These are phyloP conservation scores for Leptopterna dolabrata DNA, from an alignment of 2,888 invertebrate genomes.

Conservation along the genomic window DNA sequence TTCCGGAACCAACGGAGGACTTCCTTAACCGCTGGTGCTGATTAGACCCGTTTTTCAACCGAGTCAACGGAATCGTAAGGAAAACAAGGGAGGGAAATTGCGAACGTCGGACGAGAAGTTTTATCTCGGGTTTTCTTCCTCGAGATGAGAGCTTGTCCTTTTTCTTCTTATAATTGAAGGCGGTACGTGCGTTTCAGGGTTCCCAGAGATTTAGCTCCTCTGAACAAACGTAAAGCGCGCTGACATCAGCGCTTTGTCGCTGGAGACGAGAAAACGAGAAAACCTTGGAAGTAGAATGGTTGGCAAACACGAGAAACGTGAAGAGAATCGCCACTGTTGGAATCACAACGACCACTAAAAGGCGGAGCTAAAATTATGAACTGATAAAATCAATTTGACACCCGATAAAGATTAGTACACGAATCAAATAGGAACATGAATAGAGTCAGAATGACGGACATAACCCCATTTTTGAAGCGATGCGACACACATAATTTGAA, in stretches of 20 bases:
- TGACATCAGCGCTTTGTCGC: not conserved
- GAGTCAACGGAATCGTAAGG: not conserved
- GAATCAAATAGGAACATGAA: too few species aligned
- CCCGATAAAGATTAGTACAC: too few species aligned
- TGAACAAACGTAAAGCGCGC: not conserved
- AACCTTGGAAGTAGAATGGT: not conserved
- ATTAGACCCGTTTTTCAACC: conserved; percentile 10
- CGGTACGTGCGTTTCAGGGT: not conserved
- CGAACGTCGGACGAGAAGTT: not conserved
- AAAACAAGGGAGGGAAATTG: not conserved
- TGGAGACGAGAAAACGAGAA: not conserved
- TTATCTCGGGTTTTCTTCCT: not conserved
- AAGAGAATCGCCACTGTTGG: too few species aligned
- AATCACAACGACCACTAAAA: too few species aligned
- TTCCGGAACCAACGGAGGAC: not conserved
- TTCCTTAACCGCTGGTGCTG: conserved; percentile 13
- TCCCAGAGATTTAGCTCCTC: not conserved
- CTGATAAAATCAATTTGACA: too few species aligned
- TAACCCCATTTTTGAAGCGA: too few species aligned
- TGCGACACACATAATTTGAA: too few species aligned
- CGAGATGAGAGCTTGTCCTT: not conserved
- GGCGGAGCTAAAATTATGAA: too few species aligned
- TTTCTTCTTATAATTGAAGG: not conserved
- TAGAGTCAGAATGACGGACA: too few species aligned
- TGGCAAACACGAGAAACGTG: too few species aligned